A percentile compares a stretch with the other conserved stretches of the same genome.
Conservation (phyloP, 1,140 invertebrate genomes). For the Pseudoatta argentina region DNA sequence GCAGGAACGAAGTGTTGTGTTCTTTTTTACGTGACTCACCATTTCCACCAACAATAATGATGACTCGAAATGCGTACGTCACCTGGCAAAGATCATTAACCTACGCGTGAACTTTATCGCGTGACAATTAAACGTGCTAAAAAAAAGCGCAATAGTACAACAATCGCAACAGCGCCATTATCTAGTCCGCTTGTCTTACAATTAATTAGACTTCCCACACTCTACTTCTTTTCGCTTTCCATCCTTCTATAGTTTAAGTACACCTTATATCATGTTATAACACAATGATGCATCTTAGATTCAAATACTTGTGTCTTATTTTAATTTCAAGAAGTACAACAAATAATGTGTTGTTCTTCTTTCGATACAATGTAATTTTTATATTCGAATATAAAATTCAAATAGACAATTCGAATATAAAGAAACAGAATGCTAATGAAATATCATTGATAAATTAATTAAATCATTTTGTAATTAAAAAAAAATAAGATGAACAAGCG, state of each 20-base stretch:
- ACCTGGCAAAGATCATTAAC: constrained; percentile 26
- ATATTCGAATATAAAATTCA: neutral
- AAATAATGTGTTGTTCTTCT: neutral
- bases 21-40: neutral
- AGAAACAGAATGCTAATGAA: neutral
- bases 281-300: neutral
- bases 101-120: neutral
- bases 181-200: neutral
- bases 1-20: neutral
- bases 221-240: neutral
- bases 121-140: constrained; percentile 12
- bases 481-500: neutral
- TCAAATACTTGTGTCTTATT: neutral
- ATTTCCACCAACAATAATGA: neutral
- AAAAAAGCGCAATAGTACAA: neutral
- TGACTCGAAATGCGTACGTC: neutral
- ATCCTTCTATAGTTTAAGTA: neutral
- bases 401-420: neutral
- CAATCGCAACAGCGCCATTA: neutral
- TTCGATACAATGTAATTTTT: neutral
- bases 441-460: neutral
- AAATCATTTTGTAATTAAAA: neutral
- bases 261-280: neutral
- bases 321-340: neutral
- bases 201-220: neutral